Percentiles rank a stretch among this genome's conserved stretches.
Evolutionary conservation across 2,888 invertebrate species (phyloP).

Genomic region (Drosophila macrothrix): DNA sequence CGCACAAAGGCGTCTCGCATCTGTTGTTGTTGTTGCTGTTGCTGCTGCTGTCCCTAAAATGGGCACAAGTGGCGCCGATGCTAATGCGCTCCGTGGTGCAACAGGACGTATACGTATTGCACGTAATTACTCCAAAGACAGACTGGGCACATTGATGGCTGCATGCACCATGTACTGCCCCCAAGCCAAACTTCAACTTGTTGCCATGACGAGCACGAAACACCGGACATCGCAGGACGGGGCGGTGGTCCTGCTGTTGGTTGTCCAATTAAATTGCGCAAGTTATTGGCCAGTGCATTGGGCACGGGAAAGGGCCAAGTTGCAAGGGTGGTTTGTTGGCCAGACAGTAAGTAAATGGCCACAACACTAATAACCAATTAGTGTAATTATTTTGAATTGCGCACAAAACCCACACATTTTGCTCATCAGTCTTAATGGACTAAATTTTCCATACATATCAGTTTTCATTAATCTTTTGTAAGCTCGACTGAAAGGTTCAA

Average conservation of each 20-base stretch:
- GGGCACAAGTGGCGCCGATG: conserved; percentile 68
- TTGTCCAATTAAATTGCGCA: conserved; percentile 41
- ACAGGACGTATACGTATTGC: conserved; percentile 64
- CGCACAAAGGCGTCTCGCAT: conserved; percentile 63
- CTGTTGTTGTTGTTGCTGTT: background rate
- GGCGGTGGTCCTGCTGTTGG: background rate
- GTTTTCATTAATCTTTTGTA: background rate
- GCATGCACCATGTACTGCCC: conserved; percentile 38
- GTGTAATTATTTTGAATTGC: conserved; percentile 63
- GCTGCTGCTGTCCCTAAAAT: conserved; percentile 41
- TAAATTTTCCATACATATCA: conserved; percentile 12
- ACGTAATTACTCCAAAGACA: conserved; percentile 63
- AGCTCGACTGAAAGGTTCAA: background rate
- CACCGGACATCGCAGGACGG: conserved; percentile 2
- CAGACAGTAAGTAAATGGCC: conserved; percentile 12
- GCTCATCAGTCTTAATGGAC: conserved; percentile 39
- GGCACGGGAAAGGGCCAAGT: conserved; percentile 4
- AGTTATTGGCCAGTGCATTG: conserved; percentile 45
- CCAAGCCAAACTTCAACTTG: conserved; percentile 35
- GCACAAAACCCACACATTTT: conserved; percentile 28
- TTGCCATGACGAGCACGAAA: conserved; percentile 35
- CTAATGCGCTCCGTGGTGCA: conserved; percentile 38
- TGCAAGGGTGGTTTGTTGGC: conserved; percentile 3
- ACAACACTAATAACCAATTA: conserved; percentile 62
- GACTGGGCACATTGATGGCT: conserved; percentile 47